A percentile compares a stretch with the other conserved stretches of the same genome.
phyloP scores from a whole-genome alignment of 1,140 invertebrate genomes.

The Panulirus ornatus region DNA sequence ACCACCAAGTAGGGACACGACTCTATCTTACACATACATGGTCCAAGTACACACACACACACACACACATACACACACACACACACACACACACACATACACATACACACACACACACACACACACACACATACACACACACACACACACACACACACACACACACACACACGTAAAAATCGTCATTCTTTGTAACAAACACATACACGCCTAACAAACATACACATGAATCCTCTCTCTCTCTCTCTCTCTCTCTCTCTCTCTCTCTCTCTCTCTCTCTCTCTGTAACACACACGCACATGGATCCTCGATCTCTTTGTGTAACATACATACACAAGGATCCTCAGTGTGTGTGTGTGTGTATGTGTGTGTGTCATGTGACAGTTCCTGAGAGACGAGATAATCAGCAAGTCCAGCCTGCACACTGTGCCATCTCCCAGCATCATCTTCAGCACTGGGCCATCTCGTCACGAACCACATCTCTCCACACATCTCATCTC shows the following conservation, averaged over 20 bases:
- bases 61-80: neutral
- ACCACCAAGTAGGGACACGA: too few relatives aligned
- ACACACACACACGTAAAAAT: neutral
- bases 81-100: neutral
- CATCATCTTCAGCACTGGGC: too few relatives aligned
- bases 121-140: neutral
- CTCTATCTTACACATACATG: too few relatives aligned
- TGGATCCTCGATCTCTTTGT: neutral
- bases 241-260: constrained; percentile 21
- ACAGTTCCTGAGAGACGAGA: too few relatives aligned
- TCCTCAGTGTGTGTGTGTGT: too few relatives aligned
- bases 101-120: constrained; percentile 12
- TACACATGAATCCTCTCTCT: neutral
- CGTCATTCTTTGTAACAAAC: neutral
- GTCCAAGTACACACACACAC: neutral
- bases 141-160: neutral
- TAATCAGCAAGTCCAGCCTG: too few relatives aligned
- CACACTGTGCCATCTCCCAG: too few relatives aligned
- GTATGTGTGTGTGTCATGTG: too few relatives aligned
- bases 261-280: too few relatives aligned
- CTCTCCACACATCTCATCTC: too few relatives aligned
- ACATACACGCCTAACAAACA: neutral
- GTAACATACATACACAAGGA: neutral
- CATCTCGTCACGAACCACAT: too few relatives aligned
- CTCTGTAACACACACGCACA: too few relatives aligned